Conservation (phyloP, 2,888 invertebrate species). For the Schrankia costaestrigalis region DNA sequence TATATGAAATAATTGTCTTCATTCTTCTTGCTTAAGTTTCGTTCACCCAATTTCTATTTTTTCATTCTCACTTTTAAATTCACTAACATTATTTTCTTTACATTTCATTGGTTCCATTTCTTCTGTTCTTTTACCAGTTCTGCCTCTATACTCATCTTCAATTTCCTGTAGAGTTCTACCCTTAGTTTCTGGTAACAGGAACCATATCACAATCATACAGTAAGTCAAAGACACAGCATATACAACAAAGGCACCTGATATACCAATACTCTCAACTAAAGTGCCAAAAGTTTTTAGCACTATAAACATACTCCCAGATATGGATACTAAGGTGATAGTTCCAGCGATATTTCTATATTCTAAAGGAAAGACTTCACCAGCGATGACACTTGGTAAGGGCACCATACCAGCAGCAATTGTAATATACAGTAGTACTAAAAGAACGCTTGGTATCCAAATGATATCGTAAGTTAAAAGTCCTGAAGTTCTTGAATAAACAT, state of each 20-base stretch:
- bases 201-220: slow-evolving; percentile 76
- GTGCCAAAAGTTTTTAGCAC: slow-evolving; percentile 82
- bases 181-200: slow-evolving; percentile 84
- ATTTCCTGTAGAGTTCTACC: slow-evolving; percentile 84
- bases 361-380: slow-evolving; percentile 84
- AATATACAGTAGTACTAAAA: slow-evolving; percentile 76
- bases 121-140: too few relatives aligned
- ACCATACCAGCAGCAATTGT: slow-evolving; percentile 80
- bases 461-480: slow-evolving; percentile 46
- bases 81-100: too few relatives aligned
- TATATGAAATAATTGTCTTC: too few relatives aligned
- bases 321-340: slow-evolving; percentile 80
- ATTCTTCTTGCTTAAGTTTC: too few relatives aligned
- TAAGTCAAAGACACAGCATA: slow-evolving; percentile 77
- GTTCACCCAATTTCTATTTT: too few relatives aligned
- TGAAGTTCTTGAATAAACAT: slow-evolving; percentile 49
- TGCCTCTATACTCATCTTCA: too few relatives aligned
- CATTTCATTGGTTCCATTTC: too few relatives aligned
- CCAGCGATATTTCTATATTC: slow-evolving; percentile 82
- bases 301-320: slow-evolving; percentile 80
- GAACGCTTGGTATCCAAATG: slow-evolving; percentile 66
- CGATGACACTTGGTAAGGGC: slow-evolving; percentile 85
- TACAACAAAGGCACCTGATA: slow-evolving; percentile 78
- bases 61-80: too few relatives aligned
- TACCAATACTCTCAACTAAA: slow-evolving; percentile 70